Evolutionary conservation across 2,888 invertebrate genomes (phyloP), one percentile per base, ranked within the genome.

Genomic region (Serrognathus titanus): DNA sequence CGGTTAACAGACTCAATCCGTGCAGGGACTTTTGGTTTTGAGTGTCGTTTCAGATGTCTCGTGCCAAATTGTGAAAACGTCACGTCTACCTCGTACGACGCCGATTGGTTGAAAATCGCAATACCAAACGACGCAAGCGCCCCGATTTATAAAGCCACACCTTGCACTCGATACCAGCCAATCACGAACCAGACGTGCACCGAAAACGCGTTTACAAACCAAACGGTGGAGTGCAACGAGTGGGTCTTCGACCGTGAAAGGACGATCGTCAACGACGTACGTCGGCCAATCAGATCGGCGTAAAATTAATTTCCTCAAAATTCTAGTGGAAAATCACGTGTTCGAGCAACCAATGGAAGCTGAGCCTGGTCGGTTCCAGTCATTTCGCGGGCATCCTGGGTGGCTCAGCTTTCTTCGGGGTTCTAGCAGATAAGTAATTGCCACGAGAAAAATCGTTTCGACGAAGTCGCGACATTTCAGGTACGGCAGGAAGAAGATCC

Each of bases 331-430:
- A 79, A 20, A 75, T 86, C 46, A 83, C 83, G 2, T 86, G 86
- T 65, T 69, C 78, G 35, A 83, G 84, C 62, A 84, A 85, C 61
- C 79, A 81, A 55, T 84, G 85, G 83, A 83, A 81, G 69, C 69
- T 85, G 51, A 83, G 85, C 0, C 71, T 84, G 43, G 82, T 85
- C 10, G 85, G 85, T 10, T 83, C 83, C 0, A 75, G 81, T 50
- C 85, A 86, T 73, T 85, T 85, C 73, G 81, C 83, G 9, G 86
- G 86, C 1, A 80, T 85, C 45, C 81, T 86, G 37, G 74, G 82
- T 46, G 86, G 86, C 24, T 83, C 85, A 6, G 81, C 82, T 6
- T 45, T 81, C 1, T 83, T 82, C 59, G 85, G 86, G 12, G 76
- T 83, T 62, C 70, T 85, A 13, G 85, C 86, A 2, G 86, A 86